phyloP scores from a whole-genome alignment of 2,888 invertebrate genomes.

The Sphaerolaimus hirsutus region DNA sequence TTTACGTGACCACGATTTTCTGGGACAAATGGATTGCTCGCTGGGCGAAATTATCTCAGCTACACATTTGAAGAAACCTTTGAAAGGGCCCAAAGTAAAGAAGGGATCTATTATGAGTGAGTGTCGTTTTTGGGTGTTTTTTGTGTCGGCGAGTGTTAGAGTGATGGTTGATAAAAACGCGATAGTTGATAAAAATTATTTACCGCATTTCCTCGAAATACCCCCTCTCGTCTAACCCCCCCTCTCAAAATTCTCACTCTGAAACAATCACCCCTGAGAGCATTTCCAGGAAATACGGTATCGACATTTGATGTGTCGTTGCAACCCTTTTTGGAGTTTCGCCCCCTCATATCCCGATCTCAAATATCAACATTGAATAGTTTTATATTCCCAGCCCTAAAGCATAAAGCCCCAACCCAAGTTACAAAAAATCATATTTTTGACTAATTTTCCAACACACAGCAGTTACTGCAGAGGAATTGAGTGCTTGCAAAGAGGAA shows the following conservation, averaged over 20 bases:
- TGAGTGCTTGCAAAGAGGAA: constrained; percentile 19
- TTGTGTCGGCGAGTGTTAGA: background rate
- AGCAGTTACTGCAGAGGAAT: constrained; percentile 8
- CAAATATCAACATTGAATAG: too few relatives aligned
- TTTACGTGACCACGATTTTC: constrained; percentile 26
- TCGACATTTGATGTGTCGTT: background rate
- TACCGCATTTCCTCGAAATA: too few relatives aligned
- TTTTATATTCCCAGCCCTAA: too few relatives aligned
- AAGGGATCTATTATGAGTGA: background rate
- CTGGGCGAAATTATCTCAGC: constrained; percentile 33
- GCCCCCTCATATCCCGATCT: background rate
- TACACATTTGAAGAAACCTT: background rate
- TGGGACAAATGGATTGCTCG: constrained; percentile 34
- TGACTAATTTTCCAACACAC: background rate
- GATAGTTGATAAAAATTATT: background rate
- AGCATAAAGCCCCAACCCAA: background rate
- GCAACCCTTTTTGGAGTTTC: background rate
- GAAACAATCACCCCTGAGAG: too few relatives aligned
- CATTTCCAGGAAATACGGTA: too few relatives aligned
- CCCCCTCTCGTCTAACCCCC: too few relatives aligned
- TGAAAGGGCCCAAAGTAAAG: constrained; percentile 1
- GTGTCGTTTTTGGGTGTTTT: background rate
- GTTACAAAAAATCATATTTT: background rate
- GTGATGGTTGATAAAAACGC: background rate
- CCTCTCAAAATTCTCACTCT: too few relatives aligned